Evolutionary conservation across 2,797 vertebrate genomes (phyloP).

Genomic region (Perodicticus potto): DNA sequence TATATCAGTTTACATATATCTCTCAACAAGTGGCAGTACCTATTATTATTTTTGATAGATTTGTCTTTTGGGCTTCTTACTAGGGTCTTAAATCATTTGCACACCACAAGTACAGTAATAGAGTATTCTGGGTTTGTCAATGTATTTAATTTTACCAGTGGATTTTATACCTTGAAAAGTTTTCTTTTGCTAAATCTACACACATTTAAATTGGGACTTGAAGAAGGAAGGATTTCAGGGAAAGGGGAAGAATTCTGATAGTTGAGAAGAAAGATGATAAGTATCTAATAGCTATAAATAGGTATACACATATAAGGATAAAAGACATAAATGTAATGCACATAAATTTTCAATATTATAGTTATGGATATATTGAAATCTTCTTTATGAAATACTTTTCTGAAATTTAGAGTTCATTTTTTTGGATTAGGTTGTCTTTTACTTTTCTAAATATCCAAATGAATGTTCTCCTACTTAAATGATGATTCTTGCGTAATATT

Average conservation of each 20-base stretch:
- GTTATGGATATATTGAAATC: not conserved
- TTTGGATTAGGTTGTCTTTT: not conserved
- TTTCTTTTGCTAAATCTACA: too few relatives aligned
- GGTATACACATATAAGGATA: not conserved
- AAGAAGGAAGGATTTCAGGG: not conserved
- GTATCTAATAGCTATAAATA: not conserved
- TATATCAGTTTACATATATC: too few relatives aligned
- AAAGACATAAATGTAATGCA: not conserved
- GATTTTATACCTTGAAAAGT: too few relatives aligned
- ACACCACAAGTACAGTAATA: too few relatives aligned
- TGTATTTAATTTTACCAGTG: too few relatives aligned
- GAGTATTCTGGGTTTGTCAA: too few relatives aligned
- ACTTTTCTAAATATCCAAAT: conserved; percentile 17
- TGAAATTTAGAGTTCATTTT: conserved; percentile 6
- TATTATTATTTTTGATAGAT: too few relatives aligned
- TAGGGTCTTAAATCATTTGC: too few relatives aligned
- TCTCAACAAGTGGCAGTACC: too few relatives aligned
- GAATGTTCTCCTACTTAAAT: conserved; percentile 16
- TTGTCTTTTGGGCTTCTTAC: too few relatives aligned
- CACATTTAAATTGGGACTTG: not conserved
- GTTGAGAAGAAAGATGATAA: not conserved
- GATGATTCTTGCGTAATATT: conserved; percentile 7
- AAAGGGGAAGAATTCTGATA: not conserved
- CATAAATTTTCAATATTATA: not conserved
- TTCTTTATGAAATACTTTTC: not conserved